Evolutionary conservation across 2,113 vertebrate species (phyloP).

Genomic region (Eulemur rufifrons): DNA sequence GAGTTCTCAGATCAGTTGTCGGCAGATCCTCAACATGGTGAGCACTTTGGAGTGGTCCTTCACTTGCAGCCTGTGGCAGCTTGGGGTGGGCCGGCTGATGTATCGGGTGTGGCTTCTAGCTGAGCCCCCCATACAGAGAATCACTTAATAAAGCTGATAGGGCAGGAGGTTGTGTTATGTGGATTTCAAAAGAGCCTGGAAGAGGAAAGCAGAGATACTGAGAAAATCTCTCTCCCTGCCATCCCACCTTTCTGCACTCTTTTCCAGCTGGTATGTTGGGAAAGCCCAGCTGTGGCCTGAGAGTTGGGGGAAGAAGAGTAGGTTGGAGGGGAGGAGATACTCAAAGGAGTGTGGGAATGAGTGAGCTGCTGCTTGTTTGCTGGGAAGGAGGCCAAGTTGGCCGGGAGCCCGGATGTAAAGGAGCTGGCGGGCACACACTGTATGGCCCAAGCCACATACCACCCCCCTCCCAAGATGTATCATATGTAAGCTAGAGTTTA

Average conservation of each 20-base stretch:
- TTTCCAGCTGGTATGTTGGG: constrained; percentile 16
- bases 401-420: constrained; percentile 62
- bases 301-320: background rate
- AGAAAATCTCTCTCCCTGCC: background rate
- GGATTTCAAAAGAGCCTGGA: background rate
- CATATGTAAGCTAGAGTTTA: background rate
- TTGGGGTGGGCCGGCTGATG: background rate
- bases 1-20: background rate
- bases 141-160: background rate
- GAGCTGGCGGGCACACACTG: constrained; percentile 27
- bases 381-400: constrained; percentile 70
- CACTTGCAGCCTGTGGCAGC: background rate
- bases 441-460: background rate
- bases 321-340: background rate
- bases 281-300: constrained; percentile 54
- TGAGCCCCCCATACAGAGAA: background rate
- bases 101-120: constrained; percentile 34
- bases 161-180: background rate
- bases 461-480: constrained; percentile 4
- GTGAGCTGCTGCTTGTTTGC: constrained; percentile 58
- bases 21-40: background rate
- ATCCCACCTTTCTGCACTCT: background rate
- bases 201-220: constrained; percentile 15
- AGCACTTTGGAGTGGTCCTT: background rate
- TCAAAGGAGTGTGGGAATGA: constrained; percentile 59